These are phyloP conservation scores for Kryptopterus vitreolus DNA, from an alignment of 2,797 vertebrate species.

Conservation along the genomic window DNA sequence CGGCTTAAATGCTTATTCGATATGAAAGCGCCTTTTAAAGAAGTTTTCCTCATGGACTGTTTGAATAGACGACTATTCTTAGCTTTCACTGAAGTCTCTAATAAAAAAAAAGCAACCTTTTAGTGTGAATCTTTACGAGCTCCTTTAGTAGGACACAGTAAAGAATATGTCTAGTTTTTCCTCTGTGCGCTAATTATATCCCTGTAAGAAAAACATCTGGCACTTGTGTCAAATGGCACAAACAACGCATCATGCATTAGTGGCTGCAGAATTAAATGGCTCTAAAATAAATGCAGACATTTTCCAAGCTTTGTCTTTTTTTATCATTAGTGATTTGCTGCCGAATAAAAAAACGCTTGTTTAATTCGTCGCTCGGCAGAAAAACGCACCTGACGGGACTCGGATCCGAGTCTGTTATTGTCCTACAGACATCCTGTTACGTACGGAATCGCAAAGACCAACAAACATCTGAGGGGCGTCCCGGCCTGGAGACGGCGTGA, in stretches of 20 bases:
- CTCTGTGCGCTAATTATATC: not conserved
- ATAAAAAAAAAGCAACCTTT: not conserved
- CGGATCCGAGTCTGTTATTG: constrained; percentile 14
- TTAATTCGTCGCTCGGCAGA: constrained; percentile 34
- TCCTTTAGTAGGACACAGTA: not conserved
- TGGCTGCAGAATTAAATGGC: constrained; percentile 14
- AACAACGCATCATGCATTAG: not conserved
- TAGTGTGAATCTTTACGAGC: not conserved
- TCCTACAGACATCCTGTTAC: constrained; percentile 14
- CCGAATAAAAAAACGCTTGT: constrained; percentile 25
- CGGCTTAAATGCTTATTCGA: not conserved
- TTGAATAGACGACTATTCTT: not conserved
- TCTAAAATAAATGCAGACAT: not conserved
- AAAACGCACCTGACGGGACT: constrained; percentile 1
- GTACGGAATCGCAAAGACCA: constrained; percentile 1
- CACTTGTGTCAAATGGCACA: not conserved
- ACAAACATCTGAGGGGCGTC: constrained; percentile 35
- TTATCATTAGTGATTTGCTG: constrained; percentile 24
- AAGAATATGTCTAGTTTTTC: not conserved
- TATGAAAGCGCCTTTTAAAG: not conserved
- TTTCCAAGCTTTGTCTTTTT: constrained; percentile 17
- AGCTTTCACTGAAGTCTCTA: not conserved
- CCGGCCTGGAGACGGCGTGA: not conserved
- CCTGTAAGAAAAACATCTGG: too few species aligned
- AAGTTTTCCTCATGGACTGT: not conserved